Conservation (phyloP, 1,140 invertebrate genomes). For the Periplaneta americana region DNA sequence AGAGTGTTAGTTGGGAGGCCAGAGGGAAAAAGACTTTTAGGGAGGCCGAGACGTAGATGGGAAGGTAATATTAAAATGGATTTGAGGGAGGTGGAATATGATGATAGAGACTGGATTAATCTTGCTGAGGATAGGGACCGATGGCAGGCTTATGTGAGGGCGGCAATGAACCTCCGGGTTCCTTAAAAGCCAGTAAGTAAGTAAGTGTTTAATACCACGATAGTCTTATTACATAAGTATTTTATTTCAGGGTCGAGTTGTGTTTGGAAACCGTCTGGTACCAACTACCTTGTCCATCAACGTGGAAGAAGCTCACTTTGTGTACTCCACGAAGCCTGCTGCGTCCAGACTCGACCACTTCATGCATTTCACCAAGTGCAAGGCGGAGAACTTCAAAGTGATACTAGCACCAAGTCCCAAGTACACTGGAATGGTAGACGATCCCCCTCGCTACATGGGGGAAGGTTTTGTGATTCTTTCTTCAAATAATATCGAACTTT, state of each 20-base stretch:
- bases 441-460: slow-evolving; percentile 95
- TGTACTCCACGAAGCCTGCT: slow-evolving; percentile 93
- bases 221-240: neutral
- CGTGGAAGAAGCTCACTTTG: slow-evolving; percentile 91
- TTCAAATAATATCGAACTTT: slow-evolving; percentile 89
- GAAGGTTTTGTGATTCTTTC: slow-evolving; percentile 97
- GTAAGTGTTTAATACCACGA: neutral
- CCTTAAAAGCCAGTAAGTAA: too few species aligned
- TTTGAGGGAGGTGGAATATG: too few species aligned
- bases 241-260: slow-evolving; percentile 68
- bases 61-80: too few species aligned
- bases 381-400: slow-evolving; percentile 88
- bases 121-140: too few species aligned
- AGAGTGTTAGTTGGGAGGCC: too few species aligned
- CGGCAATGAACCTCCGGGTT: too few species aligned
- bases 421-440: slow-evolving; percentile 88
- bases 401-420: slow-evolving; percentile 91
- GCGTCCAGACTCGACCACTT: slow-evolving; percentile 89
- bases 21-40: too few species aligned
- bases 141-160: too few species aligned
- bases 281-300: slow-evolving; percentile 90
- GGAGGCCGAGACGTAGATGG: too few species aligned
- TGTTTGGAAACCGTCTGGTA: slow-evolving; percentile 94
- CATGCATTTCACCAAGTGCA: slow-evolving; percentile 94
- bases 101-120: too few species aligned